These are phyloP conservation scores for Calameuta pallipes DNA, from an alignment of 2,888 invertebrate genomes.

Conservation along the genomic window DNA sequence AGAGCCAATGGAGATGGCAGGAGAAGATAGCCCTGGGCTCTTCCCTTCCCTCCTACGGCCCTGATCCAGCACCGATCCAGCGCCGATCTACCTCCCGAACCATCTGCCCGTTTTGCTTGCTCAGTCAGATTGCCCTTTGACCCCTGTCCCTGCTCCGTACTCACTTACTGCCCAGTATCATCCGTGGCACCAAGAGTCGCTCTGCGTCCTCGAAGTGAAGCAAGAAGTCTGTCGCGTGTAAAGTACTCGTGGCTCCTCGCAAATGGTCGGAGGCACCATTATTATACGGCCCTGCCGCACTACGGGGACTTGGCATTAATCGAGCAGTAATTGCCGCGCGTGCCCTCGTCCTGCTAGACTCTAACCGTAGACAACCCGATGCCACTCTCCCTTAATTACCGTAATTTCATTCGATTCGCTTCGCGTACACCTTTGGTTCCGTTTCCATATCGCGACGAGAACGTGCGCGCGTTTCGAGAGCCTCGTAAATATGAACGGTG, in stretches of 20 bases:
- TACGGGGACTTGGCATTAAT: not conserved
- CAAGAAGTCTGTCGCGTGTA: not conserved
- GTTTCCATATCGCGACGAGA: slow-evolving; percentile 20
- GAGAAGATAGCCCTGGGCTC: slow-evolving; percentile 27
- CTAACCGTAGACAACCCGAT: slow-evolving; percentile 8
- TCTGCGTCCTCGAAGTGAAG: not conserved
- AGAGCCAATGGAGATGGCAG: slow-evolving; percentile 50
- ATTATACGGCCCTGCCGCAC: not conserved
- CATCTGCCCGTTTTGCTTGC: not conserved
- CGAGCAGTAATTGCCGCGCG: not conserved
- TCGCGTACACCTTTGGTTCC: not conserved
- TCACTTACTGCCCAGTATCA: not conserved
- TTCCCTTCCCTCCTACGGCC: slow-evolving; percentile 1
- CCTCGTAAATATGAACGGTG: slow-evolving; percentile 30
- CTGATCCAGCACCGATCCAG: slow-evolving; percentile 2
- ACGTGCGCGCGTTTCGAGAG: slow-evolving; percentile 21
- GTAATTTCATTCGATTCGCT: slow-evolving; percentile 26
- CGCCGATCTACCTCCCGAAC: not conserved
- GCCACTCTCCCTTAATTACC: slow-evolving; percentile 33
- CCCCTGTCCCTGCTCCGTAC: not conserved
- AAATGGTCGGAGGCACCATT: not conserved
- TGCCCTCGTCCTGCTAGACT: not conserved
- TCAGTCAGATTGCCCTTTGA: not conserved
- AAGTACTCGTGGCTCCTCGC: not conserved
- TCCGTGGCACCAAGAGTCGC: not conserved